Conservation (phyloP, 2,888 invertebrate genomes). For the Druceiella hillmani region DNA sequence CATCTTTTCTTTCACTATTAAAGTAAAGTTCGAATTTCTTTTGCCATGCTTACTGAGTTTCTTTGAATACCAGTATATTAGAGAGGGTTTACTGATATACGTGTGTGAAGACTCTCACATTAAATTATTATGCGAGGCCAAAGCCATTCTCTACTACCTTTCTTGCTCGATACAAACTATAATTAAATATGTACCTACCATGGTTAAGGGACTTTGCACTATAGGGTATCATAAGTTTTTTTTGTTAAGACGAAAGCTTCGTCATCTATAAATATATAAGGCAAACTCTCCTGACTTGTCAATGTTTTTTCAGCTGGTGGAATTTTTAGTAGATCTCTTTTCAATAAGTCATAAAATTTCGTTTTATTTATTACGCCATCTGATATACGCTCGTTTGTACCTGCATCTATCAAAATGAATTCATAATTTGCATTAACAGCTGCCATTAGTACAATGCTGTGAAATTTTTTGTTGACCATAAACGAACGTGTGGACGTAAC, state of each 20-base stretch:
- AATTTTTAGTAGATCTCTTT: too few species aligned
- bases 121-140: conserved; percentile 14
- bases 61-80: not conserved
- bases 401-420: conserved; percentile 21
- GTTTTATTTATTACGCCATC: conserved; percentile 17
- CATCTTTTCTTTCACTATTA: conserved; percentile 8
- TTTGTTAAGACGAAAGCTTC: too few species aligned
- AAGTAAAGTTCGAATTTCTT: conserved; percentile 8
- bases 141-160: too few species aligned
- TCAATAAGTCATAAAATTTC: conserved; percentile 13
- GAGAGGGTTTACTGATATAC: not conserved
- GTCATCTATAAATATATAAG: conserved; percentile 16
- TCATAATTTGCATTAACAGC: conserved; percentile 22
- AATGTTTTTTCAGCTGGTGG: too few species aligned
- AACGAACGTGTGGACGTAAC: too few species aligned
- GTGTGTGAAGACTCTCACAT: not conserved
- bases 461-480: conserved; percentile 24
- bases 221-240: too few species aligned
- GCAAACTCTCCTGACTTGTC: too few species aligned
- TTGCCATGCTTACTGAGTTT: conserved; percentile 5
- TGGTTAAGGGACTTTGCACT: too few species aligned
- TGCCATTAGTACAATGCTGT: conserved; percentile 25
- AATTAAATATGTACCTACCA: too few species aligned
- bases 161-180: too few species aligned
- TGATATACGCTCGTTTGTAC: conserved; percentile 21